Base-by-base conservation (phyloP, 1,140 invertebrate species). In the Rhopalosiphum padi region DNA sequence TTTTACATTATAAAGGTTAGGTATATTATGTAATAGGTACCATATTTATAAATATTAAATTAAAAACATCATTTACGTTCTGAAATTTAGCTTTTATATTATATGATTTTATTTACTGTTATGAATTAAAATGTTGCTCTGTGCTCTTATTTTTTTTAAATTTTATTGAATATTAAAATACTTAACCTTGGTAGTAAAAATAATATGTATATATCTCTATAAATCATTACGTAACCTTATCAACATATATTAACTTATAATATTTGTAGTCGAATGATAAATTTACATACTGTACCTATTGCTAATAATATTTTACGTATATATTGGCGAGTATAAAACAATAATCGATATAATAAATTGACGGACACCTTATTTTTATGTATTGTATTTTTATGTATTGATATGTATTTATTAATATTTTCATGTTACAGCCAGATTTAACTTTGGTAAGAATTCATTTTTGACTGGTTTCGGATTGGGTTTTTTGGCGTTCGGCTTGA, bases 401-500 rank as follows among this genome's bases (percentile, higher is more conserved):
- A 41, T 85, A 85, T 85, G 41, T 2, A 41, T 41, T 41, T 41
- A 41, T 3, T 41, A 25, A 41, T 87, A 35, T 48, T 48, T 48
- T 87, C 90, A 35, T 77, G 18, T 94, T 94, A 41, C 94, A 94
- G 95, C 94, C 35, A 90, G 94, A 82, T 94, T 95, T 43, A 94
- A 94, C 11, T 94, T 95, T 93, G 96, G 96, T 94, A 96, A 96
- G 95, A 97, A 96, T 95, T 95, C 96, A 86, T 97, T 97, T 95
- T 95, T 97, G 95, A 96, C 96, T 94, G 96, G 96, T 51, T 97
- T 97, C 95, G 96, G 96, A 94, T 96, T 97, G 95, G 97, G 96
- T 95, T 96, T 97, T 96, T 95, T 97, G 96, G 97, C 97, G 41
- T 97, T 97, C 94, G 97, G 97, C 60, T 95, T 98, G 91, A 98